phyloP scores from a whole-genome alignment of 2,797 vertebrate genomes.

The Mus caroli region DNA sequence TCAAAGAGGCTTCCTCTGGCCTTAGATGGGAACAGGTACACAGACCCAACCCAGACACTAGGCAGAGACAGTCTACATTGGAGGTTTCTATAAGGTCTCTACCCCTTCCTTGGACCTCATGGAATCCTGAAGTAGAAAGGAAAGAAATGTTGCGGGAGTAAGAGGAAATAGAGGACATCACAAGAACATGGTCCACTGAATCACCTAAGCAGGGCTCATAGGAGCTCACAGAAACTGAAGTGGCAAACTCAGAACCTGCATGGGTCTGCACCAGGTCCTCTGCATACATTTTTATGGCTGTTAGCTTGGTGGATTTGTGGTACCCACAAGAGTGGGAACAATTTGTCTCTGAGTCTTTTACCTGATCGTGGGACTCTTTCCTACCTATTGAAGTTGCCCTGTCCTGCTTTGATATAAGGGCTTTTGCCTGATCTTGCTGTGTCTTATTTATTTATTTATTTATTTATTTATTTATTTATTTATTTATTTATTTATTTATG shows the following conservation, averaged over 20 bases:
- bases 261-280: not conserved
- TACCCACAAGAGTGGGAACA: not conserved
- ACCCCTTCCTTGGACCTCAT: not conserved
- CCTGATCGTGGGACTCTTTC: not conserved
- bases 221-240: not conserved
- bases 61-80: not conserved
- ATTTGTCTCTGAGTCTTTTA: not conserved
- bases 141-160: not conserved
- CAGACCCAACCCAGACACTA: not conserved
- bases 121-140: not conserved
- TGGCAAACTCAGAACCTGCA: accelerated
- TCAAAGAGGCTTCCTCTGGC: not conserved
- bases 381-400: not conserved
- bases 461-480: no score
- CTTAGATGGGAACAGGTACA: not conserved
- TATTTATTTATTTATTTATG: no score
- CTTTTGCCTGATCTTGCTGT: not conserved
- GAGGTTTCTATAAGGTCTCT: not conserved
- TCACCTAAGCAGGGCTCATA: not conserved
- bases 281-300: not conserved
- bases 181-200: not conserved
- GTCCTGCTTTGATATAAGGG: not conserved
- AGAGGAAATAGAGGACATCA: not conserved
- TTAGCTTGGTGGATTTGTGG: not conserved
- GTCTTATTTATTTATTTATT: not conserved